A percentile compares a stretch with the other conserved stretches of the same genome.
These are phyloP conservation scores for Atlantisia rogersi DNA, from an alignment of 2,113 vertebrate species.

Conservation along the genomic window DNA sequence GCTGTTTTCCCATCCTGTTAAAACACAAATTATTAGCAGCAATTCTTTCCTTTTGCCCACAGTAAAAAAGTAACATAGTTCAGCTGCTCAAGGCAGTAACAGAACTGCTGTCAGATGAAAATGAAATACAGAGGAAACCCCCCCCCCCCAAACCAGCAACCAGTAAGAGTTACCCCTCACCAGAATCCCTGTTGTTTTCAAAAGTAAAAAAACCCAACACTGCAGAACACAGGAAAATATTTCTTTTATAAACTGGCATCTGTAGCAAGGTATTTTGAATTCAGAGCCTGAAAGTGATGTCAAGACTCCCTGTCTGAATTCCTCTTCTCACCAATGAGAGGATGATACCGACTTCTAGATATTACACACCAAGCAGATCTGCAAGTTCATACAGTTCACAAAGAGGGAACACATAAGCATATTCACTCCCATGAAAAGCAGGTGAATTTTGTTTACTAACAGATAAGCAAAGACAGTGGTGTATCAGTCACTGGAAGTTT, in stretches of 20 bases:
- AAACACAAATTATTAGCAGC: constrained; percentile 36
- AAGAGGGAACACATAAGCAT: neutral
- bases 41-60: neutral
- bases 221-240: neutral
- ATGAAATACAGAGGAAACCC: neutral
- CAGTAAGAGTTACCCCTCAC: neutral
- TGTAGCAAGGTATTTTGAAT: neutral
- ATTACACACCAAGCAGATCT: neutral
- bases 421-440: neutral
- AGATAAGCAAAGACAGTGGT: neutral
- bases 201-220: neutral
- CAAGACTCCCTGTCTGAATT: neutral
- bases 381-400: neutral
- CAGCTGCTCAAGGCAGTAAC: neutral
- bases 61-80: neutral
- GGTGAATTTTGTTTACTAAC: neutral
- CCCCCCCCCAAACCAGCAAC: neutral
- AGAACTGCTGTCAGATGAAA: neutral
- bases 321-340: neutral
- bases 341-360: neutral
- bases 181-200: neutral
- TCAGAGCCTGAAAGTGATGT: neutral
- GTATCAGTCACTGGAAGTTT: neutral
- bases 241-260: neutral
- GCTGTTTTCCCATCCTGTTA: constrained; percentile 92